Percentiles rank a stretch among this genome's conserved stretches.
Conservation (phyloP, 2,797 vertebrate species). For the Heterohyrax brucei region DNA sequence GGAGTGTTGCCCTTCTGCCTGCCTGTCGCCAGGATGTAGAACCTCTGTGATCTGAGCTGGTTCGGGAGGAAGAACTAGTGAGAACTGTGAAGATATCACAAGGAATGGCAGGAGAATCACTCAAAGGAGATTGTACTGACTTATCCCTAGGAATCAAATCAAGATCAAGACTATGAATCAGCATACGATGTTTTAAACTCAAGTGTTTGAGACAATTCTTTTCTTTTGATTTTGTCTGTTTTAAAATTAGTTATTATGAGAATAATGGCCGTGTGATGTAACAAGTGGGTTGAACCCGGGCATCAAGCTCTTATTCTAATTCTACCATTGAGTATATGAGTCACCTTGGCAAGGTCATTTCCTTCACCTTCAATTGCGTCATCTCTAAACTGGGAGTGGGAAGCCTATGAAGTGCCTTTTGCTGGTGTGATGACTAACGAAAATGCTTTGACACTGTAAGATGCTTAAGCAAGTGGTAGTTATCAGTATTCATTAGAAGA, state of each 20-base stretch:
- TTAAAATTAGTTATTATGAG: neutral
- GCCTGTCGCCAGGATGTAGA: neutral
- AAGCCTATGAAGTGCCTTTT: neutral
- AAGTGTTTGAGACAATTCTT: neutral
- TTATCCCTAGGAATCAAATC: neutral
- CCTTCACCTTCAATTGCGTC: neutral
- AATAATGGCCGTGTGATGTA: neutral
- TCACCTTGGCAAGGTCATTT: neutral
- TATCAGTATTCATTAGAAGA: neutral
- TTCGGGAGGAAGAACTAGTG: fast-evolving
- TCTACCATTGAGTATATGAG: neutral
- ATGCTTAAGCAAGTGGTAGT: neutral
- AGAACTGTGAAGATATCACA: fast-evolving
- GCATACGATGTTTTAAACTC: neutral
- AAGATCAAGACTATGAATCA: neutral
- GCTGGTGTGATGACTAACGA: neutral
- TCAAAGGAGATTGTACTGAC: neutral
- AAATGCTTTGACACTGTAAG: neutral
- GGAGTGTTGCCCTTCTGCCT: neutral
- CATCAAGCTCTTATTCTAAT: neutral
- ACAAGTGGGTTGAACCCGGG: neutral
- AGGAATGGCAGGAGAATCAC: neutral
- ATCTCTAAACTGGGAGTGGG: neutral
- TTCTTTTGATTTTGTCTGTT: neutral
- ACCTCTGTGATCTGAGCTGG: neutral